Evolutionary conservation across 1,140 invertebrate genomes (phyloP), one percentile per base, ranked within the genome.

Genomic region (Eurosta solidaginis): DNA sequence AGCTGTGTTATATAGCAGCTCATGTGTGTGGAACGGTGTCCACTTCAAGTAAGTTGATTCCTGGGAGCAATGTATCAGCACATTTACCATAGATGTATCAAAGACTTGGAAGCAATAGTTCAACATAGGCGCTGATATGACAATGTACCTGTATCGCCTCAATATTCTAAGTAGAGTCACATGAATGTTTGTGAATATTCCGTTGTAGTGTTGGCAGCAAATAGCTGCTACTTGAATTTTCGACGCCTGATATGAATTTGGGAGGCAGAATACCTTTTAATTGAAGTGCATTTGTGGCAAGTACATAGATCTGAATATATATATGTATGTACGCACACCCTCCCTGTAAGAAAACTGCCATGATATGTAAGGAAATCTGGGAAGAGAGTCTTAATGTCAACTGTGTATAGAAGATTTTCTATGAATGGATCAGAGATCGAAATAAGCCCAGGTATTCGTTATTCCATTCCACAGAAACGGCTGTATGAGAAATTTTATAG

Each of bases 191-290:
- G 40, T 10, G 0, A n/a, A 36, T 54, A 5, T 63, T n/a, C 14
- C 6, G 9, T 12, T n/a, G n/a, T n/a, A 47, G 3, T 47, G 45
- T 47, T 47, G 45, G 45, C 45, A 52, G 22, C 59, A 68, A 68
- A 68, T 68, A 68, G 59, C 40, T 68, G 59, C 59, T 20, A 68
- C 59, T 68, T 68, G 59, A 33, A 40, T n/a, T 68, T 68, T 68
- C 40, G 59, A 68, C n/a, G 59, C n/a, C 40, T 33, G 59, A 68
- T 40, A 68, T 68, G 40, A 29, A 68, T 33, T 68, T 68, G 59
- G 22, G 59, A 12, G 59, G 59, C 59, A 68, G n/a, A n/a, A n/a
- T 42, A 33, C 33, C 59, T 68, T 68, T 20, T 20, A 68, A 40
- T 68, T 40, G 59, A 68, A 68, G 33, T 68, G 17, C 40, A 12